Evolutionary conservation across 2,888 invertebrate species (phyloP).

Genomic region (Fabriciana adippe): DNA sequence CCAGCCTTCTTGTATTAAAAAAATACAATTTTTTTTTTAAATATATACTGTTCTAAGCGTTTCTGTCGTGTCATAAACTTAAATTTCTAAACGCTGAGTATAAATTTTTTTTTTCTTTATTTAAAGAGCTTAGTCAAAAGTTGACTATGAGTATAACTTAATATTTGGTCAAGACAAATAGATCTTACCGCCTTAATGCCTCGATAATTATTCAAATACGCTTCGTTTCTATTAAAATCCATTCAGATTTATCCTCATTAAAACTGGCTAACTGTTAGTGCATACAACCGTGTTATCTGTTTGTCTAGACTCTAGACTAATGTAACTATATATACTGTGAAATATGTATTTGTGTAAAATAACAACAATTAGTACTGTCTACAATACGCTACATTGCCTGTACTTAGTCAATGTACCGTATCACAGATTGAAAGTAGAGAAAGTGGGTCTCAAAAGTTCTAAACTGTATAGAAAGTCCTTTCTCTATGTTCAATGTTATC

Average conservation of each 20-base stretch:
- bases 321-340: constrained; percentile 2
- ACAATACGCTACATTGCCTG: too few relatives aligned
- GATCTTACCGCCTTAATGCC: background rate
- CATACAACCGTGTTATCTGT: constrained; percentile 28
- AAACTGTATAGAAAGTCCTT: constrained; percentile 30
- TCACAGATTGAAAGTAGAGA: constrained; percentile 23
- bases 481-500: constrained; percentile 17
- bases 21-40: background rate
- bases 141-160: too few relatives aligned
- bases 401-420: constrained; percentile 1
- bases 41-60: background rate
- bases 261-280: constrained; percentile 34
- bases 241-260: constrained; percentile 32
- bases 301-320: background rate
- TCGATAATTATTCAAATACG: constrained; percentile 2
- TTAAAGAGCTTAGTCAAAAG: too few relatives aligned
- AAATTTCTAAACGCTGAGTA: too few relatives aligned
- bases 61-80: background rate
- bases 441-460: constrained; percentile 26
- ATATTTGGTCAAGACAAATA: background rate
- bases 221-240: background rate
- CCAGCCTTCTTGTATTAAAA: background rate
- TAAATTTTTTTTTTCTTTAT: too few relatives aligned
- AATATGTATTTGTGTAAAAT: constrained; percentile 6
- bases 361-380: constrained; percentile 1